Evolutionary conservation across 2,888 invertebrate species (phyloP).

Genomic region (Plebejus anna): DNA sequence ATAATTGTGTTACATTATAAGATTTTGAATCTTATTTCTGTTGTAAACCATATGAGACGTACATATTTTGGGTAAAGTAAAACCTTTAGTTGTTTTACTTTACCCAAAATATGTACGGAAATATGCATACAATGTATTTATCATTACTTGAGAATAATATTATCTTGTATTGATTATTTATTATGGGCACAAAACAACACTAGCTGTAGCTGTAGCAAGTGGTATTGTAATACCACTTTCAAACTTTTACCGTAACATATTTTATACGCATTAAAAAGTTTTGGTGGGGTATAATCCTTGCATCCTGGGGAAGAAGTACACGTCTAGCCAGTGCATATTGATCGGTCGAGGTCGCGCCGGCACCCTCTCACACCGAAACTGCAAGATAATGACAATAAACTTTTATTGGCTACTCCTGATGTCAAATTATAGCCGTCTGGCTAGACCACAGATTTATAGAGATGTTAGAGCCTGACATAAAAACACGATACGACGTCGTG

Average conservation of each 20-base stretch:
- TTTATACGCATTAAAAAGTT: slow-evolving; percentile 6
- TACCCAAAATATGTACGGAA: background rate
- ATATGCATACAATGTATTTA: background rate
- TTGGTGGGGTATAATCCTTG: slow-evolving; percentile 37
- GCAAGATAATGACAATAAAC: slow-evolving; percentile 31
- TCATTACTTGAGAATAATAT: too few species aligned
- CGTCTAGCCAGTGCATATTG: slow-evolving; percentile 71
- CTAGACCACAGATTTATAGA: background rate
- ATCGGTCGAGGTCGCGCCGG: slow-evolving; percentile 57
- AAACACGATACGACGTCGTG: too few species aligned
- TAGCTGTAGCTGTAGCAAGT: background rate
- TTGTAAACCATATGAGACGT: too few species aligned
- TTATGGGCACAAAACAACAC: background rate
- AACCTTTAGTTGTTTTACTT: background rate
- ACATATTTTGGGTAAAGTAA: too few species aligned
- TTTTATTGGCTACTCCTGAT: background rate
- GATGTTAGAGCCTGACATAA: background rate
- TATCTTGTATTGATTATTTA: background rate
- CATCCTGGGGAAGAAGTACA: slow-evolving; percentile 59
- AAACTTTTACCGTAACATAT: background rate
- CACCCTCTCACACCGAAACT: slow-evolving; percentile 59
- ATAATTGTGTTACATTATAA: too few species aligned
- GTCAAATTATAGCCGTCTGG: background rate
- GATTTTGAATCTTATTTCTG: too few species aligned
- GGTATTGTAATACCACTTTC: too few species aligned